Evolutionary conservation across 2,113 vertebrate species (phyloP).

Genomic region (Laterallus jamaicensis): DNA sequence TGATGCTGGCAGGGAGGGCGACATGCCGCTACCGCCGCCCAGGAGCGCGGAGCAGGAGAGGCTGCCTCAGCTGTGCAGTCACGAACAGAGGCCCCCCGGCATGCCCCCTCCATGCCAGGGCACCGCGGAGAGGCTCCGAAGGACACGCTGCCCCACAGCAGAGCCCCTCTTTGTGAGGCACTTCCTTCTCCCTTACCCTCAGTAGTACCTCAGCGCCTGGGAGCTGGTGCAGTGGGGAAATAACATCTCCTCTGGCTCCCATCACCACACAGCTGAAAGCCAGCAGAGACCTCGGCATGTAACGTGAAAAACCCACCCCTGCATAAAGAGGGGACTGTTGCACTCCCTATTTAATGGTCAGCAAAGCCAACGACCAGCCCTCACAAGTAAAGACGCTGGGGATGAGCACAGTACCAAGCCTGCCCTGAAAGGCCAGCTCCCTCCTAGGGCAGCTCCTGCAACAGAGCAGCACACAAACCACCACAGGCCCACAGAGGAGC

Average conservation of each 20-base stretch:
- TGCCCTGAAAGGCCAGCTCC: background rate
- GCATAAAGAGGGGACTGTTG: background rate
- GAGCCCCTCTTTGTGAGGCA: background rate
- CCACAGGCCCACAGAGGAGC: background rate
- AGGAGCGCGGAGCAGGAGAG: no score
- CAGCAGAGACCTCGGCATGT: background rate
- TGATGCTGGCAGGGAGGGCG: background rate
- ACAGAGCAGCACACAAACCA: rapidly evolving
- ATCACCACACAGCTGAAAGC: background rate
- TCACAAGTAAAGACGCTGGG: background rate
- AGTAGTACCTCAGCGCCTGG: background rate
- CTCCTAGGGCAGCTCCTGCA: background rate
- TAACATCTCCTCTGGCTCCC: background rate
- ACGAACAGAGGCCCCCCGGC: rapidly evolving
- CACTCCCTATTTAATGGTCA: background rate
- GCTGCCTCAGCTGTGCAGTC: background rate
- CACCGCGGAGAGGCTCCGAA: background rate
- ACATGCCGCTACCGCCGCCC: no score
- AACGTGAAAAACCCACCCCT: background rate
- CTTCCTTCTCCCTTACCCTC: background rate
- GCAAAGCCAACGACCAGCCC: background rate
- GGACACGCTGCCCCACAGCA: background rate
- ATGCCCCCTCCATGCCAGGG: background rate
- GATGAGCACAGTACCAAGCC: background rate
- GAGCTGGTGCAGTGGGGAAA: background rate